Percentiles rank a stretch among this genome's conserved stretches.
These are phyloP conservation scores for Gnatocerus cornutus DNA, from an alignment of 2,888 invertebrate genomes.

Conservation along the genomic window DNA sequence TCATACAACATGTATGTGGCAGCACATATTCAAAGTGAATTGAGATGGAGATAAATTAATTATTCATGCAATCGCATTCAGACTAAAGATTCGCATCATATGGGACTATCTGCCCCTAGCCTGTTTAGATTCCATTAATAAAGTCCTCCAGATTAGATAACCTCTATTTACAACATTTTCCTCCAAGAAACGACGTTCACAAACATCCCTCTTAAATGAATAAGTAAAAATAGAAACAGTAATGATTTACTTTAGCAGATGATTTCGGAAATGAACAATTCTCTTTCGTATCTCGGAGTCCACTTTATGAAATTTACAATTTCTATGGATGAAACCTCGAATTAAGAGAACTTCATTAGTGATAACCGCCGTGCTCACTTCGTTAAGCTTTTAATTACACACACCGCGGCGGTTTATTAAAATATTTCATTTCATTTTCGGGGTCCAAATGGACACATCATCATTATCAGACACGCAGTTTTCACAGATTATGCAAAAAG, in stretches of 20 bases:
- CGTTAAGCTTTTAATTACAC: conserved; percentile 67
- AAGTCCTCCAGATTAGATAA: conserved; percentile 67
- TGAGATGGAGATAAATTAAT: conserved; percentile 69
- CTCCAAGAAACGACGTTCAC: conserved; percentile 17
- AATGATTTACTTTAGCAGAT: conserved; percentile 19
- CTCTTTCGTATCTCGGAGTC: conserved; percentile 18
- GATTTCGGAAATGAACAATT: conserved; percentile 44
- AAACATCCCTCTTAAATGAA: conserved; percentile 12
- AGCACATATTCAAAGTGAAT: conserved; percentile 68
- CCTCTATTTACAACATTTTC: conserved; percentile 65
- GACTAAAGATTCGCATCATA: conserved; percentile 66
- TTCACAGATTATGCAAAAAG: conserved; percentile 53
- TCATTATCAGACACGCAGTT: conserved; percentile 55
- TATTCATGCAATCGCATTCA: conserved; percentile 67
- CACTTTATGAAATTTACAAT: conserved; percentile 45
- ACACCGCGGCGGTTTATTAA: conserved; percentile 64
- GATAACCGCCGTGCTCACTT: conserved; percentile 64
- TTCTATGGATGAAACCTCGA: conserved; percentile 53
- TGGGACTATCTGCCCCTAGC: conserved; percentile 63
- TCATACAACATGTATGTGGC: conserved; percentile 68
- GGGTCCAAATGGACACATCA: conserved; percentile 60
- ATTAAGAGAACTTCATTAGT: conserved; percentile 68
- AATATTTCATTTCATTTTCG: conserved; percentile 65
- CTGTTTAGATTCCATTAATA: conserved; percentile 69
- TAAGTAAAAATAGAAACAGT: conserved; percentile 11